phyloP scores from a whole-genome alignment of 2,888 invertebrate genomes.

The Aphidoletes aphidimyza region DNA sequence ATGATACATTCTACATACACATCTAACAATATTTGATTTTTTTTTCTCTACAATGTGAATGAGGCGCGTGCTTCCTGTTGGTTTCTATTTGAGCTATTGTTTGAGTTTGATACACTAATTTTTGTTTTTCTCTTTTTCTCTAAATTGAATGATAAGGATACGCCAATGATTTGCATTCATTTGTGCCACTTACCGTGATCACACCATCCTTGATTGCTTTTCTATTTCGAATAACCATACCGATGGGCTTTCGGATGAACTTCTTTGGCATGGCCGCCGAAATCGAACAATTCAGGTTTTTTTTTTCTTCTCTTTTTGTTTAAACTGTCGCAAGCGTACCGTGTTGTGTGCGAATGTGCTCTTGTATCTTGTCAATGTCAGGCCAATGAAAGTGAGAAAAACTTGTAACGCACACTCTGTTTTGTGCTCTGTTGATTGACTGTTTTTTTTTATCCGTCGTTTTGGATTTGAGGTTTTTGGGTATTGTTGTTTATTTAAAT shows the following conservation, averaged over 20 bases:
- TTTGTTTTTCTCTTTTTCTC: no score
- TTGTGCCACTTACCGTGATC: constrained; percentile 71
- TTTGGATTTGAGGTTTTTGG: no score
- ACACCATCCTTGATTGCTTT: constrained; percentile 90
- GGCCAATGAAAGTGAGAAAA: neutral
- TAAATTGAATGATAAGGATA: constrained; percentile 28
- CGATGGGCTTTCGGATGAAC: constrained; percentile 76
- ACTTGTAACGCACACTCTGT: neutral
- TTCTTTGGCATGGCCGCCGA: constrained; percentile 64
- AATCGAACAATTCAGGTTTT: neutral
- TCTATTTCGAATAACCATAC: constrained; percentile 87
- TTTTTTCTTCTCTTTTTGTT: no score
- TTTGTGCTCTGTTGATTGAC: no score
- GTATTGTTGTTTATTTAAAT: no score
- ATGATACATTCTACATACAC: no score
- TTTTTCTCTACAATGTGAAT: constrained; percentile 12
- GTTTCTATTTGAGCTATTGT: constrained; percentile 22
- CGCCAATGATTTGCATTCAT: neutral
- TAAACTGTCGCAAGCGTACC: neutral
- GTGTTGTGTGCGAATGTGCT: neutral
- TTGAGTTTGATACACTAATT: neutral
- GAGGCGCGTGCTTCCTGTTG: constrained; percentile 44
- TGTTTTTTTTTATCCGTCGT: no score
- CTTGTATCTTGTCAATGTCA: constrained; percentile 5
- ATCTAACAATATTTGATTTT: no score